phyloP scores from a whole-genome alignment of 2,113 vertebrate species.

The Lutjanus erythropterus region DNA sequence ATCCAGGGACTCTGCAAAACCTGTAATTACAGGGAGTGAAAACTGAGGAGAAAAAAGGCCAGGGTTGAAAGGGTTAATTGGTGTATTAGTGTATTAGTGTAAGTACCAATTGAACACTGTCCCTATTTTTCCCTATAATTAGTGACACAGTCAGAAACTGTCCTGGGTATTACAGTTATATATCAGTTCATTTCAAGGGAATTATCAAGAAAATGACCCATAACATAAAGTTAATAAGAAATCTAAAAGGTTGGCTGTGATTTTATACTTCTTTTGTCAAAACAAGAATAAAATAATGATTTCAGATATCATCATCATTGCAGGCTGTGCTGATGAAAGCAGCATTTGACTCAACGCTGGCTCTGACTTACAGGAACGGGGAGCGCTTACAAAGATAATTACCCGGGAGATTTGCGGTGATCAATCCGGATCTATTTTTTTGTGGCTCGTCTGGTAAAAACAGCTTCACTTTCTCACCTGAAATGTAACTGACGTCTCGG shows the following conservation, averaged over 20 bases:
- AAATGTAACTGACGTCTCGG: constrained; percentile 13
- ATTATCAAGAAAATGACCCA: background rate
- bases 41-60: background rate
- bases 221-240: background rate
- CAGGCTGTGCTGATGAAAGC: background rate
- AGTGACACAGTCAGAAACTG: background rate
- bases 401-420: background rate
- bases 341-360: background rate
- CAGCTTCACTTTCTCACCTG: constrained; percentile 47
- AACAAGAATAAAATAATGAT: background rate
- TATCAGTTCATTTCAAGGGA: background rate
- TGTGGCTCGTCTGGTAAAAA: constrained; percentile 15
- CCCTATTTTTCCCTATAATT: background rate
- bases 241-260: background rate
- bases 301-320: background rate
- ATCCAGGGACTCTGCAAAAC: background rate
- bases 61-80: background rate
- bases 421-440: constrained; percentile 14
- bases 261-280: background rate
- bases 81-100: background rate
- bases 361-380: background rate
- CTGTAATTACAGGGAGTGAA: background rate
- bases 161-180: background rate
- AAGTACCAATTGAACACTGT: background rate
- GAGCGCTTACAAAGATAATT: background rate